Conservation (phyloP, 1,140 invertebrate genomes). For the Lepidurus couesii region DNA sequence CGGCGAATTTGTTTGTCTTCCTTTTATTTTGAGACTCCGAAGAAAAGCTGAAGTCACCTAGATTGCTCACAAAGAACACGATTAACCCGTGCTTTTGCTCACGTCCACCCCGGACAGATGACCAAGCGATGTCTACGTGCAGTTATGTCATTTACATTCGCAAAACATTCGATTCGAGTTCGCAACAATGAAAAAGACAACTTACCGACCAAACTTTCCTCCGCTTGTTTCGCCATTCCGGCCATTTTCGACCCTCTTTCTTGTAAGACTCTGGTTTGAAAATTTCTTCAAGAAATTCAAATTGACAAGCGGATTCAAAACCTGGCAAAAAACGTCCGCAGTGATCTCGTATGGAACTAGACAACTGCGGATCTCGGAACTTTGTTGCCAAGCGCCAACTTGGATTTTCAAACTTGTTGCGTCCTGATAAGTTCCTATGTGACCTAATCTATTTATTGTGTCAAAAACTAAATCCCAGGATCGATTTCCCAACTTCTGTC, state of each 20-base stretch:
- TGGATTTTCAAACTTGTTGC: background rate
- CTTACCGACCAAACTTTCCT: background rate
- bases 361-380: background rate
- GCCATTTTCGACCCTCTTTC: background rate
- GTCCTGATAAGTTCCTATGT: background rate
- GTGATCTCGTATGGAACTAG: background rate
- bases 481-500: background rate
- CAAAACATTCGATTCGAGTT: background rate
- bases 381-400: constrained; percentile 10
- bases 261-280: background rate
- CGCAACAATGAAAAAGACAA: background rate
- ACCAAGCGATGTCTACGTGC: background rate
- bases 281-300: background rate
- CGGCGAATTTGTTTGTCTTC: background rate
- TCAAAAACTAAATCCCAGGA: background rate
- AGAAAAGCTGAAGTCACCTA: background rate
- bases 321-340: background rate
- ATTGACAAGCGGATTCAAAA: background rate
- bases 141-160: background rate
- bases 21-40: background rate
- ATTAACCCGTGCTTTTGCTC: background rate
- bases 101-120: background rate
- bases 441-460: background rate
- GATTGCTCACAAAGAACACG: background rate
- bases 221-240: background rate